Conservation (phyloP, 2,797 vertebrate genomes). For the Artibeus jamaicensis region DNA sequence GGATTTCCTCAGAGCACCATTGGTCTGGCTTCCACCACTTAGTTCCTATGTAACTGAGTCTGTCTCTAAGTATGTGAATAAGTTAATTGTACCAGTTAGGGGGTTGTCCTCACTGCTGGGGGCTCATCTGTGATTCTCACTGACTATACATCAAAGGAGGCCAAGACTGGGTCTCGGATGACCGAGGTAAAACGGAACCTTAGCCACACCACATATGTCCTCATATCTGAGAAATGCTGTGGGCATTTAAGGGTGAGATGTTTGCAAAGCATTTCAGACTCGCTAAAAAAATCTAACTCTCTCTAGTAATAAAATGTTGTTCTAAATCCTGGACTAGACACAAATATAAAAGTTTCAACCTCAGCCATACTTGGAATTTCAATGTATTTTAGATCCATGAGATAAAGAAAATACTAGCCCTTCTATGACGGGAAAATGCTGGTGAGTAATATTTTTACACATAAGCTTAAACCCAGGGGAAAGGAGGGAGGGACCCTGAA, state of each 20-base stretch:
- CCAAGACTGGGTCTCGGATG: neutral
- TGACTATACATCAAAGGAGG: neutral
- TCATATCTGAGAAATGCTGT: neutral
- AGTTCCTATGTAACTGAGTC: neutral
- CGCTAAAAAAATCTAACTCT: neutral
- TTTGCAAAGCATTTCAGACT: neutral
- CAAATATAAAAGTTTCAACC: slow-evolving; percentile 29
- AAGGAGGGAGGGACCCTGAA: neutral
- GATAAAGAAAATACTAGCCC: slow-evolving; percentile 8
- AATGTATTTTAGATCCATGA: neutral
- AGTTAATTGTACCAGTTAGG: neutral
- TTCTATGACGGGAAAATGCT: neutral
- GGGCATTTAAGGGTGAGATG: neutral
- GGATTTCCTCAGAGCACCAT: neutral
- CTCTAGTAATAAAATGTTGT: slow-evolving; percentile 5
- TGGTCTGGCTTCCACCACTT: neutral
- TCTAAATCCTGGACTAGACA: neutral
- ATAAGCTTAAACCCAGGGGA: neutral
- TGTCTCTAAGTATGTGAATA: neutral
- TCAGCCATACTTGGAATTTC: slow-evolving; percentile 4
- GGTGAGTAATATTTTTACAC: neutral
- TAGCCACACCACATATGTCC: neutral
- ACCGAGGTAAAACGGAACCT: neutral
- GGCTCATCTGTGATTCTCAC: neutral
- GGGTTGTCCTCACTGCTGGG: neutral